Base-by-base conservation (phyloP, 2,797 vertebrate species). In the Diplodus sargus region DNA sequence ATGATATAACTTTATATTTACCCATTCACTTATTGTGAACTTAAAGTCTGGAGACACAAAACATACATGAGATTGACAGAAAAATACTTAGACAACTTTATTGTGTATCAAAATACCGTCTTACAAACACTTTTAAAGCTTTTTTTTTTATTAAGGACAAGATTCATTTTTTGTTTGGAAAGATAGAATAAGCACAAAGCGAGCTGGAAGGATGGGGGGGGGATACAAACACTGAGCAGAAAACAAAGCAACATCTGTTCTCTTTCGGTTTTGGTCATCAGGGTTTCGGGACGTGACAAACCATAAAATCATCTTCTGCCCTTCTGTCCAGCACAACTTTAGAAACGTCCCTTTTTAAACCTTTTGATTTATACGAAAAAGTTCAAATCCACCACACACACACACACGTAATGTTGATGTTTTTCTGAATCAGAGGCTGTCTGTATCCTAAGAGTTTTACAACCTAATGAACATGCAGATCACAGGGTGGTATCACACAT, bases 21-120 rank as follows among this genome's bases (percentile, higher is more conserved):
- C 15, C 8, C 22, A 43, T 48, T 66, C 16, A 61, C 20, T 53
- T 51, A 71, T 2, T 13, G 52, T 63, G 39, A 68, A 47, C 18
- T 30, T 18, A 65, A 7, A 14, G 10, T 70, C 53, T 17, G 12
- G 47, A 66, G 16, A 84, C 11, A 71, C 4, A 72, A 47, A 67
- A 76, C 14, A 79, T 54, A 9, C 39, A 58, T 30, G 60, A 47
- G 30, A 81, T 72, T 91, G 92, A 91, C 90, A 95, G 88, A 93
- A 94, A 94, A 95, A 95, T 93, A 95, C 86, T 93, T 92, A 91
- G 84, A 94, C 91, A 93, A 93, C 85, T 96, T 96, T 96, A 96
- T 95, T 96, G 94, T 92, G 89, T 95, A 95, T 95, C 94, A 96
- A 96, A 96, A 96, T 94, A 96, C 94, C 94, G 92, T 93, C 92